Evolutionary conservation across 2,888 invertebrate genomes (phyloP), one percentile per base, ranked within the genome.

Genomic region (Agrotis clavis): DNA sequence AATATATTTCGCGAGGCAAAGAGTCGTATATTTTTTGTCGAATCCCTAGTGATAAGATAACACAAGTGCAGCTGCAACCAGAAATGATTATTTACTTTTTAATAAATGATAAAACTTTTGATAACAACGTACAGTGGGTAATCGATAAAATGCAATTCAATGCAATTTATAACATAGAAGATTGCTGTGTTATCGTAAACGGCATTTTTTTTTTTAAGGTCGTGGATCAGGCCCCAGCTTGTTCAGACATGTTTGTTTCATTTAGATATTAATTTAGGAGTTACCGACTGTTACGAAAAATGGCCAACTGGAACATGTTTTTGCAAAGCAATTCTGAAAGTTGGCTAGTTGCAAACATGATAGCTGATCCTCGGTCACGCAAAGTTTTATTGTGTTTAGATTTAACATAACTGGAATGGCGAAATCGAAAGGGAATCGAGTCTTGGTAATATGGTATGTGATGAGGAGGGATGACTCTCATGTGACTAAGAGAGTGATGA

Each of bases 111-210:
- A 60, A 53, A 35, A 18, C 2, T 16, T 4, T 16, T 48, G 48
- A 48, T 67, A 70, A 57, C 11, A 18, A 16, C 7, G 35, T 7
- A 35, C 19, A 25, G 19, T 30, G 19, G 4, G 4, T 25, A 25
- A 71, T 71, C 48, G 14, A 64, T 45, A 51, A 25, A 64, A 30
- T 65, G 64, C 72, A 72, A n/a, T 64, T 50, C 35, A 50, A 41
- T 71, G 71, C 63, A 71, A 63, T 71, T 50, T 57, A 57, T 45
- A 21, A 1, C 13, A n/a, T 0, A 21, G 5, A n/a, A n/a, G 50
- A 57, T 64, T 63, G 57, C n/a, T 13, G 18, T 2, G 30, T 45
- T 64, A 64, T n/a, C 50, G 45, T 1, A 21, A 16, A 18, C n/a
- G 13, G 6, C 11, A 48, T 35, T 54, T 21, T 30, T 35, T n/a